Conservation (phyloP, 2,888 invertebrate species). For the Melitaea athalia region DNA sequence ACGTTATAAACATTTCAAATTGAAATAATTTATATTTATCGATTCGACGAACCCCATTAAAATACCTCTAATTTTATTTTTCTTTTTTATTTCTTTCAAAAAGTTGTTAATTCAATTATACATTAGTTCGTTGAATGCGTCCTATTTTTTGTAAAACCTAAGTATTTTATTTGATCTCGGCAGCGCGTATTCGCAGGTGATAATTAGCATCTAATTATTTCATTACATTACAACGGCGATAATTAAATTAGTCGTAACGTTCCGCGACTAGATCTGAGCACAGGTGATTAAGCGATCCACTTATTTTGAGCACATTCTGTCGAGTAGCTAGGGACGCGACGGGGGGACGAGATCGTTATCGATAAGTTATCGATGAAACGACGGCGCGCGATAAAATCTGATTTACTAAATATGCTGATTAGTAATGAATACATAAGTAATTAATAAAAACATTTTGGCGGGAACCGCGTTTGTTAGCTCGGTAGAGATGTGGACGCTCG, state of each 20-base stretch:
- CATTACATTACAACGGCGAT: not conserved
- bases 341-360: constrained; percentile 26
- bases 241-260: not conserved
- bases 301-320: constrained; percentile 17
- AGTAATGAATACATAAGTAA: constrained; percentile 10
- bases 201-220: not conserved
- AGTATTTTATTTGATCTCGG: not conserved
- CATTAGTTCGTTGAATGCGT: not conserved
- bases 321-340: constrained; percentile 16
- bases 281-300: constrained; percentile 17
- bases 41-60: too few species aligned
- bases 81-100: too few species aligned
- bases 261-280: not conserved
- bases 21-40: too few species aligned
- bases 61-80: not conserved
- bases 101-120: not conserved
- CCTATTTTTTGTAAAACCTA: not conserved
- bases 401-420: constrained; percentile 8
- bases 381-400: constrained; percentile 11
- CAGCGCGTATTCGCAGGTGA: not conserved
- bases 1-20: not conserved
- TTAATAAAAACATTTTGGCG: constrained; percentile 1
- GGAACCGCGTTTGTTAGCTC: not conserved
- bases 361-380: constrained; percentile 11
- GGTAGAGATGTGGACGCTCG: not conserved